Evolutionary conservation across 2,888 invertebrate genomes (phyloP), one percentile per base, ranked within the genome.

Genomic region (Spisula subtruncata): DNA sequence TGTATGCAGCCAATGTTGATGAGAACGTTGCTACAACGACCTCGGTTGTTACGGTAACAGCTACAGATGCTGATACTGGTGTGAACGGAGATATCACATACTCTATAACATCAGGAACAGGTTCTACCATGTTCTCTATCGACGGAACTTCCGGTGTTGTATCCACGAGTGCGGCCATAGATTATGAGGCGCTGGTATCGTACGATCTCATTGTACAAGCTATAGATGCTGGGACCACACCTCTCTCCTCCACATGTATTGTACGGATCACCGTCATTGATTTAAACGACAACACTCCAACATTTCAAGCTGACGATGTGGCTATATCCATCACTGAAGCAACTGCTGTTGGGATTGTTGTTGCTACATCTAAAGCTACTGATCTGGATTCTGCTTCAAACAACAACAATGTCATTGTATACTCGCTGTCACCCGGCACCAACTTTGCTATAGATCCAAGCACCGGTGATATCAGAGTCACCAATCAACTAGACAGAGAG

Each of bases 231-330:
- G 96, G 95, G 2, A 90, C 86, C 1, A 90, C 94, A 4, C 32
- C 92, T 18, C 85, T 93, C 29, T 93, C 94, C 4, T 91, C 95
- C 8, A 90, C 90, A 32, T 92, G 93, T 83, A 46, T 93, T 20
- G 94, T 94, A 0, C 80, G 89, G 32, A 91, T 95, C 10, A 91
- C 89, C 6, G 88, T 95, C 12, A 83, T 80, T 41, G 96, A 96
- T 86, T 35, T 94, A 10, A 96, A 96, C 86, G 96, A 96, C 87
- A 95, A 95, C 71, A 83, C 92, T 0, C 95, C 96, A 0, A 82
- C 85, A 4, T 94, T 95, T 83, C 82, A 82, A 12, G 93, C 92
- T 0, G 54, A 84, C 10, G 79, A 90, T 83, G 93, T 94, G 75
- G 91, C 94, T 14, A 88, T 94, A 18, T 89, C 86, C 10, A 66